Base-by-base conservation (phyloP, 2,888 invertebrate genomes). In the Caenorhabditis macrosperma region DNA sequence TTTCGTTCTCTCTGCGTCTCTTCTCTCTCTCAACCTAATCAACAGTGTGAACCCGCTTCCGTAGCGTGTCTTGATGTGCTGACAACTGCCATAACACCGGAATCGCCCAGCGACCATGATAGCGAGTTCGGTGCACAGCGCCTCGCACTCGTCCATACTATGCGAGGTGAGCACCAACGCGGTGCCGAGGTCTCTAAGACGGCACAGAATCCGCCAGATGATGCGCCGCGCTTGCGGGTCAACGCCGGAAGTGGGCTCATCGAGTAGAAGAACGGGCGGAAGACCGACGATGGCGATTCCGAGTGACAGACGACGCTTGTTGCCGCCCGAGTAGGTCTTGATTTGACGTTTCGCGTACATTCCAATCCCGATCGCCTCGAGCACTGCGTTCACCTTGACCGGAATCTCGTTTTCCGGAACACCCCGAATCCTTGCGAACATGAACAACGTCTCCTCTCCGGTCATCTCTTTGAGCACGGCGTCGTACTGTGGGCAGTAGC, bases 101-200 rank as follows among this genome's bases (percentile, higher is more conserved):
- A 64, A 59, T 28, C 46, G 57, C 0, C 95, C 95, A 79, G 92
- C 92, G 0, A 94, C 93, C 94, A 95, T 94, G 76, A 95, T 95
- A 1, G 94, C 94, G 82, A 95, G 91, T 74, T 95, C 93, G 63
- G 93, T 93, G 91, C 95, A 95, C 24, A 95, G 92, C 35, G 94
- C 94, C 90, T 95, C 95, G 92, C 95, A 95, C 92, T 95, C 95
- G 90, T 95, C 95, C 95, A 95, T 95, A 88, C 95, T 95, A 91
- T 94, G 94, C 0, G 94, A 94, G 15, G 94, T 94, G 74, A 94
- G 92, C 84, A 94, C 92, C 81, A 94, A 91, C 1, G 94, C 92
- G 82, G 93, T 93, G 9, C 93, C 92, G 1, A 87, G 90, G 15
- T 81, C 80, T 35, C 84, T 52, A 1, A 82, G 59, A 1, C 81